A percentile compares a stretch with the other conserved stretches of the same genome.
Evolutionary conservation across 1,140 invertebrate genomes (phyloP).

Genomic region (Aphis gossypii): DNA sequence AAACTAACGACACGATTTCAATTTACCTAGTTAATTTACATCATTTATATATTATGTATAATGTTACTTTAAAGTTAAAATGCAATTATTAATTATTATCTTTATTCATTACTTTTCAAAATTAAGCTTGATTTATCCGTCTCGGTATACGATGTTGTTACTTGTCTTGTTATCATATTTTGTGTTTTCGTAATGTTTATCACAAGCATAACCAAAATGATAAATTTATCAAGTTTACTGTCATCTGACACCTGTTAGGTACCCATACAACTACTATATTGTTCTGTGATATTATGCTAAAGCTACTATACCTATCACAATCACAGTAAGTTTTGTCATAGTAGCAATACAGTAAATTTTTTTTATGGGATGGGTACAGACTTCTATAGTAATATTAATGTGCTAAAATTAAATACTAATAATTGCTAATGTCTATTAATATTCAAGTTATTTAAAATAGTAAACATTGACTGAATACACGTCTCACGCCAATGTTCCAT

Average conservation of each 20-base stretch:
- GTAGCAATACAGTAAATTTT: background rate
- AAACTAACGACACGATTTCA: background rate
- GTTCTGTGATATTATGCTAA: too few species aligned
- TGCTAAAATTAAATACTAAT: background rate
- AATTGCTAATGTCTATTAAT: background rate
- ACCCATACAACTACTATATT: background rate
- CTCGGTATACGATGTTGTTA: background rate
- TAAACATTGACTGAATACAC: background rate
- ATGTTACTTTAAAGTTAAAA: background rate
- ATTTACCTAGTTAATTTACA: background rate
- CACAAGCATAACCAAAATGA: constrained; percentile 19
- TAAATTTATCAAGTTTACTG: background rate
- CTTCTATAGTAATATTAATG: too few species aligned
- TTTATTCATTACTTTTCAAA: constrained; percentile 11
- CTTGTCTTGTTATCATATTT: background rate
- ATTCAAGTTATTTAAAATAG: background rate
- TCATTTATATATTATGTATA: background rate
- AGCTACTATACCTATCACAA: background rate
- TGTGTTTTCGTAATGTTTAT: background rate
- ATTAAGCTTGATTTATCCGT: background rate
- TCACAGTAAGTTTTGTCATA: background rate
- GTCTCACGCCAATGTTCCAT: background rate
- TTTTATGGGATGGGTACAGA: too few species aligned
- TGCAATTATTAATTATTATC: background rate
- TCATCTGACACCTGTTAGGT: constrained; percentile 34